A percentile compares a stretch with the other conserved stretches of the same genome.
Conservation (phyloP, 1,140 invertebrate species). For the Drosophila sturtevanti region DNA sequence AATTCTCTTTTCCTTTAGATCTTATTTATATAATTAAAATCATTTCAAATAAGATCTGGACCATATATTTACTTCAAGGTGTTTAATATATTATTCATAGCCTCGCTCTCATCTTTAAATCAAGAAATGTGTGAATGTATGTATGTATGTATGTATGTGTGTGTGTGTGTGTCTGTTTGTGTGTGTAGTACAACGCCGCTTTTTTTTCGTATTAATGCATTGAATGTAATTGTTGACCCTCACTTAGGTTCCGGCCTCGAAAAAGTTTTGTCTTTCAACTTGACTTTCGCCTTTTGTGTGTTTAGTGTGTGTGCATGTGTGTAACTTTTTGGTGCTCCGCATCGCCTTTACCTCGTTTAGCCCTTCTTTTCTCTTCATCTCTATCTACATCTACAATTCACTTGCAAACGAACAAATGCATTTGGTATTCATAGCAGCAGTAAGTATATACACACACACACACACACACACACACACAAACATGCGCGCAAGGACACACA, state of each 20-base stretch:
- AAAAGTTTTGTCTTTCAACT: constrained; percentile 61
- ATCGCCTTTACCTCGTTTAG: too few species aligned
- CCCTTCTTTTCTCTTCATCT: not conserved
- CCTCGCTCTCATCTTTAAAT: constrained; percentile 40
- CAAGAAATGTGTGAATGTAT: constrained; percentile 17
- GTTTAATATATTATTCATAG: too few species aligned
- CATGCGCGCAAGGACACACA: constrained; percentile 5
- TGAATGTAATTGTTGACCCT: constrained; percentile 57
- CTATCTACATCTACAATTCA: too few species aligned
- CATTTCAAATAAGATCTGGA: too few species aligned
- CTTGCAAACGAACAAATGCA: constrained; percentile 36
- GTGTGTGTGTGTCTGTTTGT: constrained; percentile 5
- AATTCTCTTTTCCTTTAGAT: too few species aligned
- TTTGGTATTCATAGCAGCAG: constrained; percentile 73
- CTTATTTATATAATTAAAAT: too few species aligned
- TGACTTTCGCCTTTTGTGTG: constrained; percentile 53
- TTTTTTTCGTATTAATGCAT: constrained; percentile 3
- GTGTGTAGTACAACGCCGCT: not conserved
- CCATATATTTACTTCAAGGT: too few species aligned
- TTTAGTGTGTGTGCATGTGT: constrained; percentile 32
- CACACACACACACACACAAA: constrained; percentile 19
- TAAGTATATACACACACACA: constrained; percentile 33
- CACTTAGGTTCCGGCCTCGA: constrained; percentile 40
- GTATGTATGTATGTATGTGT: not conserved
- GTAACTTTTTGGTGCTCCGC: constrained; percentile 39